phyloP scores from a whole-genome alignment of 2,888 invertebrate species.

The Drosophila meridionalis region DNA sequence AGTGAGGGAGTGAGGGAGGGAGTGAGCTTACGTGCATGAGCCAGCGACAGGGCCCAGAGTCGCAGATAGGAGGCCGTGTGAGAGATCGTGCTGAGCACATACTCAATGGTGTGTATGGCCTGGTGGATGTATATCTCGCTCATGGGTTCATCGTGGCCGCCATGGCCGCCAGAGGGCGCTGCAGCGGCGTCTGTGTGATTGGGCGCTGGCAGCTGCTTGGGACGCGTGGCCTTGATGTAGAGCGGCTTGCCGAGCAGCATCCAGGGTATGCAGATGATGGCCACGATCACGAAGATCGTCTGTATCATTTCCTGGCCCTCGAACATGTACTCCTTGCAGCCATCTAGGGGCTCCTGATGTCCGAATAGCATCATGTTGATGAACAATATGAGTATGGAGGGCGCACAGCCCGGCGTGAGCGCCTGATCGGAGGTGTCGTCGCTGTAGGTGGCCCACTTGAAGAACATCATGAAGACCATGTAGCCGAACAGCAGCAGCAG shows the following conservation, averaged over 20 bases:
- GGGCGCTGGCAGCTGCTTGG: conserved; percentile 21
- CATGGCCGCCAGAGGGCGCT: conserved; percentile 52
- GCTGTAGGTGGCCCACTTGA: conserved; percentile 92
- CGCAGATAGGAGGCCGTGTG: conserved; percentile 98
- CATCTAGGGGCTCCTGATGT: conserved; percentile 83
- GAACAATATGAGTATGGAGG: conserved; percentile 91
- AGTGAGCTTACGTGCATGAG: conserved; percentile 92
- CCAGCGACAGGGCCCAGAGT: conserved; percentile 97
- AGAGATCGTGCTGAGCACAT: conserved; percentile 96
- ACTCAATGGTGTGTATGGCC: conserved; percentile 98
- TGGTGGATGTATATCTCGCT: conserved; percentile 96
- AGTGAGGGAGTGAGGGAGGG: background rate
- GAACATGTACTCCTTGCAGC: conserved; percentile 89
- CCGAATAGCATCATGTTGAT: conserved; percentile 92
- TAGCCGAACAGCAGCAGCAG: conserved; percentile 94
- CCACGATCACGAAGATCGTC: conserved; percentile 90
- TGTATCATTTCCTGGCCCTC: conserved; percentile 90
- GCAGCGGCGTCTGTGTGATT: conserved; percentile 18
- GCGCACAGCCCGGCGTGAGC: conserved; percentile 87
- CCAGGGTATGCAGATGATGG: conserved; percentile 94
- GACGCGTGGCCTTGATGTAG: conserved; percentile 87
- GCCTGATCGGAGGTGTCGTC: conserved; percentile 83
- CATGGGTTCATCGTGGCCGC: conserved; percentile 88
- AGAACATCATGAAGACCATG: conserved; percentile 95
- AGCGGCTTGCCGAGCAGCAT: conserved; percentile 97